These are phyloP conservation scores for Mechanitis messenoides DNA, from an alignment of 2,888 invertebrate species.

Conservation along the genomic window DNA sequence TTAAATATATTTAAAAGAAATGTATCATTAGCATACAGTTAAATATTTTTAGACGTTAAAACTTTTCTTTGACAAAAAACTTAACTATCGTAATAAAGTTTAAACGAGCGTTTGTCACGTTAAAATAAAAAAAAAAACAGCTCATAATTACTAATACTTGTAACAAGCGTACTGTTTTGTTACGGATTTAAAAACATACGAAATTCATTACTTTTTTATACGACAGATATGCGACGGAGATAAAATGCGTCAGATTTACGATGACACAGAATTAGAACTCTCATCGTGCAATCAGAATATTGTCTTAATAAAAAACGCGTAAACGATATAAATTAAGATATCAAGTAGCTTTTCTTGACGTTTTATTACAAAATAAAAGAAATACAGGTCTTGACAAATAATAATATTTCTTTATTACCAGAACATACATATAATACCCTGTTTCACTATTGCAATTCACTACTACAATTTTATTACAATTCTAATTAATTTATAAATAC, in stretches of 20 bases:
- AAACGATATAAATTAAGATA: conserved; percentile 54
- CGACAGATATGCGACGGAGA: conserved; percentile 28
- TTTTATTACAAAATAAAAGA: neutral
- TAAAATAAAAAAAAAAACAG: conserved; percentile 49
- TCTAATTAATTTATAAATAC: too few relatives aligned
- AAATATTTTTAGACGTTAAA: conserved; percentile 43
- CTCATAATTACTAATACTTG: conserved; percentile 10
- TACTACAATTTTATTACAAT: too few relatives aligned
- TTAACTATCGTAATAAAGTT: conserved; percentile 62
- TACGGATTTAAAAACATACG: conserved; percentile 19
- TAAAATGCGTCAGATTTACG: conserved; percentile 40
- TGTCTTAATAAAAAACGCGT: conserved; percentile 47
- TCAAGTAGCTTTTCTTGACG: conserved; percentile 27
- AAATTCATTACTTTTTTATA: conserved; percentile 21
- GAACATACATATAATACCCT: too few relatives aligned
- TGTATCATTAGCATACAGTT: conserved; percentile 60
- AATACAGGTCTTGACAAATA: too few relatives aligned
- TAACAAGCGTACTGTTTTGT: neutral
- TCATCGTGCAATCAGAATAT: conserved; percentile 44
- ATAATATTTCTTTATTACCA: too few relatives aligned
- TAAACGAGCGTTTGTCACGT: conserved; percentile 64
- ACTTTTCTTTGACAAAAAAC: conserved; percentile 70
- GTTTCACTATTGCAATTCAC: too few relatives aligned
- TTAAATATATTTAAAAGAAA: conserved; percentile 41
- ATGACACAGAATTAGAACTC: conserved; percentile 57